A percentile compares a stretch with the other conserved stretches of the same genome.
Conservation (phyloP, 2,888 invertebrate genomes). For the Andrena praecox region DNA sequence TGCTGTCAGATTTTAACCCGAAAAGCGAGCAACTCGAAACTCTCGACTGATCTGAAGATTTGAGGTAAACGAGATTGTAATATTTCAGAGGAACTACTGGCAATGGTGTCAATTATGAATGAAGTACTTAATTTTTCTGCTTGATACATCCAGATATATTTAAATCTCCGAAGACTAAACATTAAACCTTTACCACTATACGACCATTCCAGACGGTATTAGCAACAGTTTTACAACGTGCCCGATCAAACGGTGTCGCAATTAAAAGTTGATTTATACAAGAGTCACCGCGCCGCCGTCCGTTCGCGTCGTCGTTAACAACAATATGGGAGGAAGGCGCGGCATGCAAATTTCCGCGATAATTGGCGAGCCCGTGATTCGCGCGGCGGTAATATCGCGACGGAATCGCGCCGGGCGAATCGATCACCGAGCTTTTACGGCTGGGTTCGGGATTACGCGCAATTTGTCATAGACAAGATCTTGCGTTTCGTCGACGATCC, state of each 20-base stretch:
- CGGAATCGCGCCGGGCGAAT: conserved; percentile 44
- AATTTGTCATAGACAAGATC: conserved; percentile 64
- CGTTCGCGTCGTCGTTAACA: conserved; percentile 49
- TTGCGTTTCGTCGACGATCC: conserved; percentile 3
- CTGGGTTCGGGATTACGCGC: conserved; percentile 15
- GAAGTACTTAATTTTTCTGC: too few relatives aligned
- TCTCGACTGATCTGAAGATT: too few relatives aligned
- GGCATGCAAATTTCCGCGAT: conserved; percentile 58
- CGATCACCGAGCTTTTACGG: conserved; percentile 30
- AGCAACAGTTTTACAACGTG: conserved; percentile 39
- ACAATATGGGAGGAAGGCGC: conserved; percentile 17
- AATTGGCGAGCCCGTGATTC: conserved; percentile 54
- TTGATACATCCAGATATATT: too few relatives aligned
- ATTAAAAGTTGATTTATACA: conserved; percentile 62
- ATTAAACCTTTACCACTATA: too few relatives aligned
- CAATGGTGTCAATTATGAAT: too few relatives aligned
- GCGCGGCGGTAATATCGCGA: conserved; percentile 49
- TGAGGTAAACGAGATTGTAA: too few relatives aligned
- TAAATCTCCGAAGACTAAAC: too few relatives aligned
- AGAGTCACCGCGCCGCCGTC: conserved; percentile 18
- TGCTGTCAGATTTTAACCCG: too few relatives aligned
- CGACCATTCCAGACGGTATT: conserved; percentile 12
- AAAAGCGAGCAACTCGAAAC: too few relatives aligned
- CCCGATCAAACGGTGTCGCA: conserved; percentile 37
- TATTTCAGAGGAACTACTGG: too few relatives aligned